Conservation (phyloP, 2,113 vertebrate genomes). For the Falco punctatus region DNA sequence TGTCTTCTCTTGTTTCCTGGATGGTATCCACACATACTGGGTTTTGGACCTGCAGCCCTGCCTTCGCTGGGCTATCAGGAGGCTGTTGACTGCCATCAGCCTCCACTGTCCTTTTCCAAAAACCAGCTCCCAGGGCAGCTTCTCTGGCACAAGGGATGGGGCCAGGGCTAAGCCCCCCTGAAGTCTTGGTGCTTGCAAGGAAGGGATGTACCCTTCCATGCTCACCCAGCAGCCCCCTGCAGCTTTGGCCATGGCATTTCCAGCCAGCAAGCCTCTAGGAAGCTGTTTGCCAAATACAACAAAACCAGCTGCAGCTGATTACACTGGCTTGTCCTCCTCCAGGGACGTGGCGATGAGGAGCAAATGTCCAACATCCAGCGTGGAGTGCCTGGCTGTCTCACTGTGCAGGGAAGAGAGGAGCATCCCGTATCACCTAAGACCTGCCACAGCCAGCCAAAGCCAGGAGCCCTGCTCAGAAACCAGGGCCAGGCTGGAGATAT, state of each 20-base stretch:
- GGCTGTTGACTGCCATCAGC: not conserved
- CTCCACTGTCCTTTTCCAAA: not conserved
- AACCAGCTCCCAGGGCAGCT: not conserved
- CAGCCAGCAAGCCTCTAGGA: not conserved
- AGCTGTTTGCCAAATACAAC: not conserved
- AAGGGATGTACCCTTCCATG: rapidly evolving
- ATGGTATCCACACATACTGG: not conserved
- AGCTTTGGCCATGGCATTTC: not conserved
- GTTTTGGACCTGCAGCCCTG: not conserved
- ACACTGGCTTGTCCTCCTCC: not conserved
- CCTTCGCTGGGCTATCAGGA: not conserved
- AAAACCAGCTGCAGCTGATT: not conserved
- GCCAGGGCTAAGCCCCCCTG: not conserved
- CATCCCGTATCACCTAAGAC: rapidly evolving
- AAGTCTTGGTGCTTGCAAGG: not conserved
- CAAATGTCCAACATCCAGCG: not conserved
- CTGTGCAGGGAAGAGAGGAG: not conserved
- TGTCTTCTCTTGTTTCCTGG: not conserved
- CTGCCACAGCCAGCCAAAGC: rapidly evolving
- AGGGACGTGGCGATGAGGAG: not conserved
- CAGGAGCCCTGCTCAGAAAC: not conserved
- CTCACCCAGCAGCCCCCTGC: not conserved
- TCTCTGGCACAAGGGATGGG: not conserved
- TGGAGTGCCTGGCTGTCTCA: not conserved
- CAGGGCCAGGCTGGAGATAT: not conserved